These are phyloP conservation scores for Dicentrarchus labrax DNA, from an alignment of 2,113 vertebrate genomes.

Conservation along the genomic window DNA sequence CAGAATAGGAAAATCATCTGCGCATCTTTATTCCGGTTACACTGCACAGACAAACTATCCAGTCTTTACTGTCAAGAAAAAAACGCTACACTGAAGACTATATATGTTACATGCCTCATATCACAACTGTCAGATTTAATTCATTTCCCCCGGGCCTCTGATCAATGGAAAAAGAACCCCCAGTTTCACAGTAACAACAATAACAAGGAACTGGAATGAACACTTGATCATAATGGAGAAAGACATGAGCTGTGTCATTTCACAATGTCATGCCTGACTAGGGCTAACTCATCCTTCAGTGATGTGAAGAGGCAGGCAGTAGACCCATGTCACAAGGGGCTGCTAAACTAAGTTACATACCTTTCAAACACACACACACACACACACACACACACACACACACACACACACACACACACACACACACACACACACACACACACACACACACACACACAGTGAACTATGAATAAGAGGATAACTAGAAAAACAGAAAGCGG, in stretches of 20 bases:
- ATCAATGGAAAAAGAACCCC: slow-evolving; percentile 64
- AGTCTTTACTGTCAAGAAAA: slow-evolving; percentile 8
- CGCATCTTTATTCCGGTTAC: neutral
- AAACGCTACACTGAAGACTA: slow-evolving; percentile 12
- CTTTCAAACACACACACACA: neutral
- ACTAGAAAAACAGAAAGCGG: neutral
- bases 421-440: neutral
- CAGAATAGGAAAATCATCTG: neutral
- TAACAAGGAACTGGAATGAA: slow-evolving; percentile 47
- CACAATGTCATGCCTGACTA: slow-evolving; percentile 65
- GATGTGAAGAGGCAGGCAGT: slow-evolving; percentile 59
- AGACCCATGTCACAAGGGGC: slow-evolving; percentile 32
- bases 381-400: neutral
- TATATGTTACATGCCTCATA: slow-evolving; percentile 29
- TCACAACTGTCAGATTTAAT: slow-evolving; percentile 27
- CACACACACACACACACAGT: neutral
- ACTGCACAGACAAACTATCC: neutral
- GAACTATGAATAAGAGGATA: neutral
- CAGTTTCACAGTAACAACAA: slow-evolving; percentile 48
- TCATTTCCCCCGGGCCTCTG: slow-evolving; percentile 45
- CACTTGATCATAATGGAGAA: slow-evolving; percentile 62
- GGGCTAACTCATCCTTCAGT: slow-evolving; percentile 60
- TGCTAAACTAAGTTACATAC: slow-evolving; percentile 16
- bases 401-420: neutral
- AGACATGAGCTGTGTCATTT: slow-evolving; percentile 59